These are phyloP conservation scores for Zoanthus sociatus DNA, from an alignment of 92 coral and sea anemone genomes.

Conservation along the genomic window DNA sequence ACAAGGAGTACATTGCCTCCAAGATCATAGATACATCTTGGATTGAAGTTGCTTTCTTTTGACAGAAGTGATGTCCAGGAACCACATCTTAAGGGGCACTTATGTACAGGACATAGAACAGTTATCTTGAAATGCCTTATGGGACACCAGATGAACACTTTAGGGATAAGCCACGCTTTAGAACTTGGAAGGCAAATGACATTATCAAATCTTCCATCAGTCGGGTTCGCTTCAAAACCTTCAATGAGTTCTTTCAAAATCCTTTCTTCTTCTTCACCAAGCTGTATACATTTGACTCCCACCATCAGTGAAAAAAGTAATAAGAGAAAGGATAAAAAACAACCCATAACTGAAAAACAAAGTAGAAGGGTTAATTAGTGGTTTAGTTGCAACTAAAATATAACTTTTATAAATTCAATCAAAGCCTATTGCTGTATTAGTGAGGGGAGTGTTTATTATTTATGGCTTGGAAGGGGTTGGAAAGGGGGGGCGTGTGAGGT, in stretches of 20 bases:
- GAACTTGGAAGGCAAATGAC: slow-evolving; percentile 63
- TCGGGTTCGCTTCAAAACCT: slow-evolving; percentile 71
- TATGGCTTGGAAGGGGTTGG: too few species aligned
- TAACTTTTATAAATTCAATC: too few species aligned
- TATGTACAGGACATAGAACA: slow-evolving; percentile 72
- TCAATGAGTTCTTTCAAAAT: slow-evolving; percentile 60
- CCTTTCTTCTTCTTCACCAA: slow-evolving; percentile 75
- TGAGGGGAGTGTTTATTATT: too few species aligned
- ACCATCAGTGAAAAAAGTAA: slow-evolving; percentile 16
- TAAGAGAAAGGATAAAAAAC: slow-evolving; percentile 1
- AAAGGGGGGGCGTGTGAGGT: too few species aligned
- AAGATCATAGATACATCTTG: slow-evolving; percentile 76
- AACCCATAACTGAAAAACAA: not conserved
- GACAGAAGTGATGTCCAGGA: slow-evolving; percentile 69
- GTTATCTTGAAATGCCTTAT: slow-evolving; percentile 63
- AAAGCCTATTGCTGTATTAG: too few species aligned
- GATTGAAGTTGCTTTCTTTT: slow-evolving; percentile 72
- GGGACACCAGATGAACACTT: slow-evolving; percentile 86
- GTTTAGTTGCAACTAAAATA: too few species aligned
- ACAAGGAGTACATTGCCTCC: slow-evolving; percentile 83
- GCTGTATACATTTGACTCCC: slow-evolving; percentile 44
- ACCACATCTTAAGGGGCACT: slow-evolving; percentile 60
- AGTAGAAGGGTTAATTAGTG: too few species aligned
- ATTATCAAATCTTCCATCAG: slow-evolving; percentile 75
- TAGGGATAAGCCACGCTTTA: slow-evolving; percentile 69